Base-by-base conservation (phyloP, 1,140 invertebrate species). In the Maniola jurtina region DNA sequence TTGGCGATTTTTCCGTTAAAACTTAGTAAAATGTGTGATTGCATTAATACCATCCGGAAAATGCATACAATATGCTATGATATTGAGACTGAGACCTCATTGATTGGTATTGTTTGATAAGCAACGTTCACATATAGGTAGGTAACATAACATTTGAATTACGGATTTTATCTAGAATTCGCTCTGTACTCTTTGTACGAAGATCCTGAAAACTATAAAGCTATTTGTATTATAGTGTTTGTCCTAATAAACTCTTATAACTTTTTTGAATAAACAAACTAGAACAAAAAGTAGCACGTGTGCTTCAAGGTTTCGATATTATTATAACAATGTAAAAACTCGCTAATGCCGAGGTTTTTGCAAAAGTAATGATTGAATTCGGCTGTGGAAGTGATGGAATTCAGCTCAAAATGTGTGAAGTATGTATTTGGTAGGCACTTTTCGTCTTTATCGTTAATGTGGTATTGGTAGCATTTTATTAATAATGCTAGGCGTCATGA, bases 331-430 rank as follows among this genome's bases (percentile, higher is more conserved):
- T n/a, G 16, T 59, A 35, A n/a, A 25, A 54, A 56, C 25, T 56
- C 54, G 61, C 52, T 66, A 61, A 48, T 36, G 25, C 38, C 52
- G 45, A 62, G 48, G 15, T 66, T 6, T 45, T 34, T 54, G 34
- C 61, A 55, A 34, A 55, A 34, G 33, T 3, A 11, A 34, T 34
- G 13, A 34, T 7, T 34, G 52, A 55, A 34, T 13, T 55, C 48
- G 9, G 52, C 25, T 11, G 25, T n/a, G 2, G 25, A 75, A 66
- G 67, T 72, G 62, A 75, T 73, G 69, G 68, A n/a, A 73, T 75
- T 73, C 80, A 55, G 83, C 83, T 85, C 84, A 83, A 86, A 66
- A 77, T 71, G 64, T 72, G 71, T 78, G 70, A 77, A 33, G 25
- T 25, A 80, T 72, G 64, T 74, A 72, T 69, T 66, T 64, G 59